Evolutionary conservation across 2,113 vertebrate genomes (phyloP), one percentile per base, ranked within the genome.

Genomic region (Erinaceus europaeus): DNA sequence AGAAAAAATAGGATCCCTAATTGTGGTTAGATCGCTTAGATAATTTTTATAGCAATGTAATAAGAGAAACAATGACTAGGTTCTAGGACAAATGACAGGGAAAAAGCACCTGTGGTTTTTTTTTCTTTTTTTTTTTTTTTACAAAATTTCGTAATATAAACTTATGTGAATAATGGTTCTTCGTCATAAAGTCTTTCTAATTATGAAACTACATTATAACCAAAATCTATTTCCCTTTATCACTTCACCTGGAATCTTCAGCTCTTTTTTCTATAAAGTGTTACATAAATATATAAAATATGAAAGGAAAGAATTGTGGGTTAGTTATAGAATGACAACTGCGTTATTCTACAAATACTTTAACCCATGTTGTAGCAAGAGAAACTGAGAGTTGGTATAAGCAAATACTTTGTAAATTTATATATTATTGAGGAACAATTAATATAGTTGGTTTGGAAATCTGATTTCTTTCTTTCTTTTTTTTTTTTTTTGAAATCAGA

Each of bases 331-430:
- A 64, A 20, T 84, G 36, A 61, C 73, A 13, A 38, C 53, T 55
- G 29, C 42, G 29, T 17, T 69, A 5, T 38, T 48, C 42, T 71
- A 53, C 17, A 72, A 84, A 84, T 76, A 80, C 77, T 88, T 84
- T 81, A 4, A 76, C 55, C 82, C 9, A 59, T 27, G 65, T 78
- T 69, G 27, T 68, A 85, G 44, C 68, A 86, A 40, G 52, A 46
- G 86, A 88, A 92, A 68, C 12, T 44, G 67, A 91, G 20, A 5
- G 14, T 88, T 85, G 29, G 29, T 69, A 85, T 79, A 90, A 71
- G 61, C 71, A 77, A 71, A 84, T 67, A 84, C 69, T 80, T 84
- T 71, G 44, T 78, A 36, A 84, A 68, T 65, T 86, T 42, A 84
- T 82, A 53, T 64, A 88, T 73, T 44, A 64, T 62, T 77, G 78